Base-by-base conservation (phyloP, 2,888 invertebrate species). In the Thymelicus lineola region DNA sequence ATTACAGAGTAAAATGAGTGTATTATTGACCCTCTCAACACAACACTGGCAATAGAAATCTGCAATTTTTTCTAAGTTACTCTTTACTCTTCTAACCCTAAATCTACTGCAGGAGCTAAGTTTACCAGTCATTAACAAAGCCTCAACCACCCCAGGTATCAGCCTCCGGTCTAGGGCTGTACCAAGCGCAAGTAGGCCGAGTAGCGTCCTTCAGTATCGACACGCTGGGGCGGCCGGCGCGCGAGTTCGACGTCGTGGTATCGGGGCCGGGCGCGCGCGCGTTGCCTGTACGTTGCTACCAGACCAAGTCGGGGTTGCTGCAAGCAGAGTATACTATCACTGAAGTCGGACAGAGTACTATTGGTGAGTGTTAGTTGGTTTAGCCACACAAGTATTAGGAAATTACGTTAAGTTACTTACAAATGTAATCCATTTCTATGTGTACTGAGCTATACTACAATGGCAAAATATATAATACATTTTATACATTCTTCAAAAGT, bases 301-400 rank as follows among this genome's bases (percentile, higher is more conserved):
- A 98, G 85, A 99, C 99, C 73, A 98, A 99, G 82, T 98, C 99
- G 73, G 99, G 99, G 1, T 97, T 98, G 81, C 94, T 99, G 69
- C 96, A 98, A 85, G 99, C 99, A 0, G 99, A 99, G 88, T 99
- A 97, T 88, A 97, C 97, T 15, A 96, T 97, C 42, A 96, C 96
- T 71, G 96, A 96, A 81, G 95, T 97, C 35, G 96, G 96, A 60
- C 95, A 96, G 75, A 95, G 95, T 77, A 94, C 95, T 59, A 95
- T 95, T 77, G 95, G 96, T 96, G 78, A 86, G 79, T 36, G 28
- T 14, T 42, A 10, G 42, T 9, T 12, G 12, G 12, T 42, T 42
- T 4, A 42, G 42, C n/a, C n/a, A n/a, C n/a, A n/a, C n/a, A n/a
- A n/a, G n/a, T n/a, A n/a, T n/a, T n/a, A n/a, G n/a, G n/a, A 28